phyloP scores from a whole-genome alignment of 1,140 invertebrate genomes.

The Bombyx mori region DNA sequence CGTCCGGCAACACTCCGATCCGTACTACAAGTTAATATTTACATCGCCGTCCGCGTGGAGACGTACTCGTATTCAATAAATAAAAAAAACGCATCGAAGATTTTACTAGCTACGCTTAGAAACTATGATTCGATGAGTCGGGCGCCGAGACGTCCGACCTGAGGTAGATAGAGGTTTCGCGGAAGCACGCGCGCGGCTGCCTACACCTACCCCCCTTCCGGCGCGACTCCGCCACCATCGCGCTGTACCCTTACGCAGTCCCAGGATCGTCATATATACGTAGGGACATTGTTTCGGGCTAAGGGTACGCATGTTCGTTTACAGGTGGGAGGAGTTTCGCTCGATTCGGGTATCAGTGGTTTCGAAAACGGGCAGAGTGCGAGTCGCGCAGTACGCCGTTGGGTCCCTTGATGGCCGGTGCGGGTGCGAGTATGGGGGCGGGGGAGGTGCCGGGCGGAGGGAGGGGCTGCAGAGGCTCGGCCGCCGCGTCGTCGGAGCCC shows the following conservation, averaged over 20 bases:
- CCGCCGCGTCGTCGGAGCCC: slow-evolving; percentile 46
- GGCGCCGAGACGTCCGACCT: slow-evolving; percentile 30
- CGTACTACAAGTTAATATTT: slow-evolving; percentile 1
- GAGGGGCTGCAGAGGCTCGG: slow-evolving; percentile 55
- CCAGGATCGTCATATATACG: too few species aligned
- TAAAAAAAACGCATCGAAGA: slow-evolving; percentile 26
- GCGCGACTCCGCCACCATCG: too few species aligned
- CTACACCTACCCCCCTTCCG: too few species aligned
- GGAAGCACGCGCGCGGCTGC: slow-evolving; percentile 12
- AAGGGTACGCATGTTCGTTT: too few species aligned
- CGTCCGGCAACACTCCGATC: not conserved
- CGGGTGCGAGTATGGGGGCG: slow-evolving; percentile 8
- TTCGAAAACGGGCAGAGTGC: not conserved
- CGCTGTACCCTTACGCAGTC: too few species aligned
- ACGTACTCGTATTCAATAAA: slow-evolving; percentile 34
- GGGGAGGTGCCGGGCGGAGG: slow-evolving; percentile 13
- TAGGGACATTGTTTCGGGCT: too few species aligned
- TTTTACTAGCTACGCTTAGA: slow-evolving; percentile 62
- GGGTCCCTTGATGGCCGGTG: slow-evolving; percentile 10
- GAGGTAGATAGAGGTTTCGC: slow-evolving; percentile 44
- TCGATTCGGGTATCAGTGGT: too few species aligned
- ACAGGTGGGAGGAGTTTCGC: too few species aligned
- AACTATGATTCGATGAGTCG: slow-evolving; percentile 63
- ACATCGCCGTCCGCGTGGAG: slow-evolving; percentile 8
- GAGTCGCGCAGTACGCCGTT: slow-evolving; percentile 20